Percentiles rank a stretch among this genome's conserved stretches.
These are phyloP conservation scores for Piezodorus guildinii DNA, from an alignment of 1,140 invertebrate species.

Conservation along the genomic window DNA sequence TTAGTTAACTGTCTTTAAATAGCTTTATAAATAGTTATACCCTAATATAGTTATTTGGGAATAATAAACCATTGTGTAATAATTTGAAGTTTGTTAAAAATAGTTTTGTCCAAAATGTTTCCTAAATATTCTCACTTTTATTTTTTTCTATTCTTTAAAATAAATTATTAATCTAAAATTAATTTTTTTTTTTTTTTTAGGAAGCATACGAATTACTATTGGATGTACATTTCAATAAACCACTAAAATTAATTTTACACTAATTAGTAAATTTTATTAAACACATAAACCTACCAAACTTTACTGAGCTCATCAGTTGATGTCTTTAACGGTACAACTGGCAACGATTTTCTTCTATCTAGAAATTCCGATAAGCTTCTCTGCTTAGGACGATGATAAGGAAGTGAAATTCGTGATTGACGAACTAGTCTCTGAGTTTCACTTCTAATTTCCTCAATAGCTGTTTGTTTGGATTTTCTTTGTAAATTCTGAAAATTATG, in stretches of 20 bases:
- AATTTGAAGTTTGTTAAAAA: too few relatives aligned
- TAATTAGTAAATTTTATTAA: background rate
- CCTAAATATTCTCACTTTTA: too few relatives aligned
- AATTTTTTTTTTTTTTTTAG: too few relatives aligned
- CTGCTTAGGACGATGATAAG: conserved; percentile 66
- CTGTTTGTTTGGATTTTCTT: conserved; percentile 27
- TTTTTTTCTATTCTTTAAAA: too few relatives aligned
- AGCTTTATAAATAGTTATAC: too few relatives aligned
- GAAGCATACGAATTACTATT: too few relatives aligned
- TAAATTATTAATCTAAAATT: too few relatives aligned
- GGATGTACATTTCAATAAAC: too few relatives aligned
- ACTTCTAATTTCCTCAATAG: conserved; percentile 40
- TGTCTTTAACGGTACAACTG: conserved; percentile 39
- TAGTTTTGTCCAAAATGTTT: too few relatives aligned
- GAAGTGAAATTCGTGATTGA: conserved; percentile 54
- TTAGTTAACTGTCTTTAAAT: too few relatives aligned
- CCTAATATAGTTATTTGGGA: too few relatives aligned
- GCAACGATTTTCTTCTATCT: conserved; percentile 32
- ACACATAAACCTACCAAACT: conserved; percentile 40
- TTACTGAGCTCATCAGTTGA: conserved; percentile 40
- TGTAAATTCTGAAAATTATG: background rate
- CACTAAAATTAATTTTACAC: background rate
- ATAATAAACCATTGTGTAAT: too few relatives aligned
- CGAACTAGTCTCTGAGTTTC: conserved; percentile 53
- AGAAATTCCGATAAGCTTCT: conserved; percentile 60